Evolutionary conservation across 2,113 vertebrate species (phyloP).

Genomic region (Austrofundulus limnaeus): DNA sequence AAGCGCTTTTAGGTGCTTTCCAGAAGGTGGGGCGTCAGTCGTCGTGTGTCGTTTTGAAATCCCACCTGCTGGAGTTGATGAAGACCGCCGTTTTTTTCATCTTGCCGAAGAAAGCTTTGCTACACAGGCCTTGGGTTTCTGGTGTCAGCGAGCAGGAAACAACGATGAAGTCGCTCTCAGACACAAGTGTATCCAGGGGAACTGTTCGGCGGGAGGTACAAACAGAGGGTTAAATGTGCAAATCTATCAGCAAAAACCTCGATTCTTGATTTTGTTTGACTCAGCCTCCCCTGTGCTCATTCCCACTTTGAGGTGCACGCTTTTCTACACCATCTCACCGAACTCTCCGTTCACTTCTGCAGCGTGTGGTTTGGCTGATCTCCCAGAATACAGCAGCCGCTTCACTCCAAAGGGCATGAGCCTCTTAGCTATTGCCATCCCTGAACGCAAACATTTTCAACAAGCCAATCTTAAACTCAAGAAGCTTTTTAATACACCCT

Average conservation of each 20-base stretch:
- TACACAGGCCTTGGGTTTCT: slow-evolving; percentile 68
- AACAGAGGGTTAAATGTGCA: neutral
- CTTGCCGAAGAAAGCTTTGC: slow-evolving; percentile 70
- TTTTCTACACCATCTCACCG: slow-evolving; percentile 69
- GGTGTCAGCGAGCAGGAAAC: slow-evolving; percentile 65
- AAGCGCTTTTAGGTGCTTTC: too few species aligned
- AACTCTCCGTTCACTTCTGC: slow-evolving; percentile 79
- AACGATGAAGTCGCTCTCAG: slow-evolving; percentile 68
- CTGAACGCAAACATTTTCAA: slow-evolving; percentile 57
- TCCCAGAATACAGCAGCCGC: slow-evolving; percentile 79
- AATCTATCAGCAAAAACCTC: neutral
- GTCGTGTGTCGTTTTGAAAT: neutral
- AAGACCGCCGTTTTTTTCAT: slow-evolving; percentile 72
- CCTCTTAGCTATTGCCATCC: slow-evolving; percentile 78
- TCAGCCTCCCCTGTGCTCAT: too few species aligned
- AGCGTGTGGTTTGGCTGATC: slow-evolving; percentile 70
- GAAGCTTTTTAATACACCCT: neutral
- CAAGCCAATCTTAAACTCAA: too few species aligned
- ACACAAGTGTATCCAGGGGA: slow-evolving; percentile 66
- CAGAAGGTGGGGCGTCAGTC: too few species aligned
- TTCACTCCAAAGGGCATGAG: slow-evolving; percentile 83
- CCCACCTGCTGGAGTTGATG: slow-evolving; percentile 74
- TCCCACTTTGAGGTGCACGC: too few species aligned
- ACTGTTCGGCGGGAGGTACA: slow-evolving; percentile 50
- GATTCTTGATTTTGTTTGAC: too few species aligned